Base-by-base conservation (phyloP, 2,797 vertebrate genomes). In the Poeciliopsis infans region DNA sequence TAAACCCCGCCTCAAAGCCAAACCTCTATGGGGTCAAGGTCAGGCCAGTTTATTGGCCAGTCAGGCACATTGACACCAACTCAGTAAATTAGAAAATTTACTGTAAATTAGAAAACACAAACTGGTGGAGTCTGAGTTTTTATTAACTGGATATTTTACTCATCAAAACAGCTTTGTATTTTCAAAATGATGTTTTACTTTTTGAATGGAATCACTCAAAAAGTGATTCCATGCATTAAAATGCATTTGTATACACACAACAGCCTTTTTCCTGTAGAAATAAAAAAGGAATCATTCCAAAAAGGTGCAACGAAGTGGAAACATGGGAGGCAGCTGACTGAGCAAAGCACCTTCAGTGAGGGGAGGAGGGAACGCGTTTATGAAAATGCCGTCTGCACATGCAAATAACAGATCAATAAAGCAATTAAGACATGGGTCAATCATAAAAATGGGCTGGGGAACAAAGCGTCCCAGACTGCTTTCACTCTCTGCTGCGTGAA, bases 331-430 rank as follows among this genome's bases (percentile, higher is more conserved):
- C 28, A 53, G 61, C 78, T 36, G 79, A 74, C 77, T 84, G 79
- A 81, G 81, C 77, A 85, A 90, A 86, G 86, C 81, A 53, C 79
- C 71, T 79, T 68, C 75, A 73, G 88, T 86, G 82, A 87, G 53
- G 80, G 69, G 78, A 36, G n/a, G 72, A 78, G 78, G 79, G 79
- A 79, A 49, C 16, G 78, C 77, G 88, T 86, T 91, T 83, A 89
- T 77, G 82, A 76, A 75, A 73, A 70, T 66, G 49, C 69, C 57
- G 76, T 89, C 86, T 89, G 84, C 81, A 80, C 94, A 95, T 95
- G 95, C 94, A 94, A 88, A 91, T 88, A 87, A 85, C 66, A 86
- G 45, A 92, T 89, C 90, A 84, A 94, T 89, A 89, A 87, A 88
- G 89, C 83, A 92, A 91, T 92, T 86, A 90, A 81, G 85, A 88